Base-by-base conservation (phyloP, 2,888 invertebrate genomes). In the Drosophila percnosoma region DNA sequence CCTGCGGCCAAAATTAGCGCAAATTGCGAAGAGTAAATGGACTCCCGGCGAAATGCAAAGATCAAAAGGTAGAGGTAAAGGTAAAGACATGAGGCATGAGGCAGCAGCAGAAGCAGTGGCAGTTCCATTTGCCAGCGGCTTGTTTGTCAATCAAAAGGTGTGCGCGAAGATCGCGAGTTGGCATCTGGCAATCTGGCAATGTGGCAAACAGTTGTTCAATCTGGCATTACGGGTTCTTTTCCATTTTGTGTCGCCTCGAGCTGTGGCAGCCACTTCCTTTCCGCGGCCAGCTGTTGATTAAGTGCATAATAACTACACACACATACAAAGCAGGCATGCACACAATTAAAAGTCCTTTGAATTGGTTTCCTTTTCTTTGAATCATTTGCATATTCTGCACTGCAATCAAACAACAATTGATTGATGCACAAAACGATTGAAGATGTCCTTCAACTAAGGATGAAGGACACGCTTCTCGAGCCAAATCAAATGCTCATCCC, bases 211-310 rank as follows among this genome's bases (percentile, higher is more conserved):
- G 34, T 45, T 4, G 24, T 24, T 24, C 45, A 49, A 49, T 52
- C 31, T 49, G 36, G 21, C 63, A 38, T 13, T 33, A 33, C 33
- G n/a, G 38, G n/a, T n/a, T 62, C 27, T 24, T 55, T 24, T 52
- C 42, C 40, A 40, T 40, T 48, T 31, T n/a, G n/a, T 21, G 8
- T 59, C n/a, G 71, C 69, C 72, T 27, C 70, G 15, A 45, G 73
- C 74, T 63, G 78, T 69, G 69, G 72, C 85, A 77, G 70, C 63
- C 87, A 83, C 83, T 86, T 87, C 84, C 87, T 71, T 73, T 55
- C 45, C 83, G 78, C 84, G 89, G 81, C 87, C 84, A 84, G 84
- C 84, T 84, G 84, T 84, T 89, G 82, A 89, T 83, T 86, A 88
- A 78, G 80, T 84, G 82, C 82, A 87, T 82, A 84, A 84, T 87